phyloP scores from a whole-genome alignment of 2,113 vertebrate genomes.

The Passer domesticus region DNA sequence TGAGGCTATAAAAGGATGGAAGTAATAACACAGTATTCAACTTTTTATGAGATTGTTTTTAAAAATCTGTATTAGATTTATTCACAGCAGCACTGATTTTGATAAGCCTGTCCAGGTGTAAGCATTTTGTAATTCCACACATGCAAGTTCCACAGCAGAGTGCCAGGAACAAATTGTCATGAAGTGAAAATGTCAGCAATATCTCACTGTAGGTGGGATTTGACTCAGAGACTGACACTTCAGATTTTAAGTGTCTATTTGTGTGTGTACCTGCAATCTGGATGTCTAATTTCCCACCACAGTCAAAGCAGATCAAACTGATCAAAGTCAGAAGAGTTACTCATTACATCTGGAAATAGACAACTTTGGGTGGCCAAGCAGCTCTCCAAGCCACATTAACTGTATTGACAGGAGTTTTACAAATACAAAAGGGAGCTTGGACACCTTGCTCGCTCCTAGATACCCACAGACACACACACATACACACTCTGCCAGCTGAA shows the following conservation, averaged over 20 bases:
- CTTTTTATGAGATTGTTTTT: neutral
- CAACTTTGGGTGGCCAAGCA: neutral
- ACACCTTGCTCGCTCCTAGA: neutral
- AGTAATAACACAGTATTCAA: neutral
- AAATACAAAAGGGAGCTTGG: neutral
- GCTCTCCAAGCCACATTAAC: neutral
- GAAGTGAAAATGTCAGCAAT: neutral
- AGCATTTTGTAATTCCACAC: neutral
- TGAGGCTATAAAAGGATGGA: neutral
- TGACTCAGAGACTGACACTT: neutral
- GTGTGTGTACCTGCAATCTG: neutral
- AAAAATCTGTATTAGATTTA: neutral
- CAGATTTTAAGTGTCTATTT: neutral
- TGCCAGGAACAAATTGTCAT: neutral
- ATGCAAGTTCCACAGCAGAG: neutral
- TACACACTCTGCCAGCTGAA: neutral
- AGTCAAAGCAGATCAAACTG: neutral
- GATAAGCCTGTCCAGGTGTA: neutral
- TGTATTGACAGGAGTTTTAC: neutral
- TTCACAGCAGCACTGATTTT: neutral
- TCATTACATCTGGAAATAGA: neutral
- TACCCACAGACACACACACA: neutral
- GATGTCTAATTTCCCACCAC: neutral
- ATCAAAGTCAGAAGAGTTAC: neutral
- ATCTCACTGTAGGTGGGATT: neutral